Evolutionary conservation across 2,888 invertebrate species (phyloP).

Genomic region (Callyntrura guangdongensis): DNA sequence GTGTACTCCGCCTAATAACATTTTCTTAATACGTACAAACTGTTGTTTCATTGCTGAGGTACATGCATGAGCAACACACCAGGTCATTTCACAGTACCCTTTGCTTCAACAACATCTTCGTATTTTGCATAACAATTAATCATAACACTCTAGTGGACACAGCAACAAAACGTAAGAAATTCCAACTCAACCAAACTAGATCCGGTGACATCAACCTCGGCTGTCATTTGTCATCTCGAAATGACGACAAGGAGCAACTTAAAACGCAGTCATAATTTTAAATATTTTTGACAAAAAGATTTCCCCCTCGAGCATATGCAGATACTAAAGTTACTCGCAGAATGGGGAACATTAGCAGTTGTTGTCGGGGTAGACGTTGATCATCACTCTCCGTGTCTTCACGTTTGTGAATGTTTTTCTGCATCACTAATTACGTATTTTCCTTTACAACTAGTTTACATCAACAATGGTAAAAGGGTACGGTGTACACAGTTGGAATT

Average conservation of each 20-base stretch:
- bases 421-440: conserved; percentile 32
- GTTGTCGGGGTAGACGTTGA: neutral
- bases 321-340: neutral
- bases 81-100: neutral
- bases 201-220: conserved; percentile 59
- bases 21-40: neutral
- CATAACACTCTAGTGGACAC: neutral
- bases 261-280: conserved; percentile 45
- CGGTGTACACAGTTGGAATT: conserved; percentile 16
- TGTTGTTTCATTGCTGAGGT: neutral
- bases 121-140: conserved; percentile 25
- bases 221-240: conserved; percentile 62
- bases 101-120: neutral
- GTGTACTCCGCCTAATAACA: neutral
- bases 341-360: neutral
- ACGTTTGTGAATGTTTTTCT: conserved; percentile 11
- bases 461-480: neutral
- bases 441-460: conserved; percentile 17
- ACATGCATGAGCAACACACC: neutral
- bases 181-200: conserved; percentile 41
- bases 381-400: conserved; percentile 34
- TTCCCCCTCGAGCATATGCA: neutral
- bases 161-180: neutral
- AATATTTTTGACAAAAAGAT: neutral
- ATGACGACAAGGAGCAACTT: conserved; percentile 63